Conservation (phyloP, 2,888 invertebrate species). For the Trichopoda pennipes region DNA sequence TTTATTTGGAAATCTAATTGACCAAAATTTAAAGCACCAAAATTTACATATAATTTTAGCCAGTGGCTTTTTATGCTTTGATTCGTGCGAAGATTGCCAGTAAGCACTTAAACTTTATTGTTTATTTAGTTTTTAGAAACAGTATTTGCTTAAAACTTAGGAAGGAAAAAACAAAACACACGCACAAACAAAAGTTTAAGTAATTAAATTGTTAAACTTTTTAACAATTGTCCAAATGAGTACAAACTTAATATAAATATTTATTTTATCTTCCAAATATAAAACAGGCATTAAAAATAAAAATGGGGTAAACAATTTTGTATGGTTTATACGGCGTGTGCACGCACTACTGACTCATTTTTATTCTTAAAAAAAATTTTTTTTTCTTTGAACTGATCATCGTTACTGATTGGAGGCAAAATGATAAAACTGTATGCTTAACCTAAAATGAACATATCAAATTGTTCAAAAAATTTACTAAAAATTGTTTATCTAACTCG, state of each 20-base stretch:
- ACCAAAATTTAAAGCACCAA: not conserved
- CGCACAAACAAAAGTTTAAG: conserved; percentile 48
- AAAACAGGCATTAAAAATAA: conserved; percentile 22
- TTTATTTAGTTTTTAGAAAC: conserved; percentile 52
- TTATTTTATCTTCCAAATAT: conserved; percentile 56
- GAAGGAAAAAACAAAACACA: conserved; percentile 23
- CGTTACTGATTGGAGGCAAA: not conserved
- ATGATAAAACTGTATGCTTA: not conserved
- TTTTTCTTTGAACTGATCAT: conserved; percentile 49
- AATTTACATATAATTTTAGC: conserved; percentile 1
- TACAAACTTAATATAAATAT: conserved; percentile 65
- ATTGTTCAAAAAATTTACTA: conserved; percentile 1
- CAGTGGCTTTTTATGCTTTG: conserved; percentile 15
- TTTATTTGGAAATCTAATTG: not conserved
- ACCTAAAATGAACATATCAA: conserved; percentile 7
- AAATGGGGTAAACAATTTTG: conserved; percentile 50
- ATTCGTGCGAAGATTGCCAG: conserved; percentile 6
- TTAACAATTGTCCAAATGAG: conserved; percentile 46
- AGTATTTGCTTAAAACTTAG: conserved; percentile 59
- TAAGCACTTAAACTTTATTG: conserved; percentile 34
- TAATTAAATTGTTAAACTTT: conserved; percentile 64
- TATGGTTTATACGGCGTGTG: conserved; percentile 21
- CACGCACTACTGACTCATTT: conserved; percentile 48
- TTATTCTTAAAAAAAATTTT: conserved; percentile 43
- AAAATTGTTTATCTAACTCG: not conserved